These are phyloP conservation scores for Meliscaeva auricollis DNA, from an alignment of 2,888 invertebrate species.

Conservation along the genomic window DNA sequence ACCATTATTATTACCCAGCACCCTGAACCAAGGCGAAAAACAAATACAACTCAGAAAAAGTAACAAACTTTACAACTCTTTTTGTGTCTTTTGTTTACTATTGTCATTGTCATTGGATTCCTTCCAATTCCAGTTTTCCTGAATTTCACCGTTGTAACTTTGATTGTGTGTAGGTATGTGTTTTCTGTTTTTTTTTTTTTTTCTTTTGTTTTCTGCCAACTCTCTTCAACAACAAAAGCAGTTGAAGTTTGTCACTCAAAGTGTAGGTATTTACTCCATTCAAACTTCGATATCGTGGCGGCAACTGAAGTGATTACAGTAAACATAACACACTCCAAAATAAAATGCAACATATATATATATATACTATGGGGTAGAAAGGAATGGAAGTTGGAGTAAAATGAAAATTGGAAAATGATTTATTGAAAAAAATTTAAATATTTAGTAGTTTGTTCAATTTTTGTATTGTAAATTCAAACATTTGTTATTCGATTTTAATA, in stretches of 20 bases:
- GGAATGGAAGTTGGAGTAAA: not conserved
- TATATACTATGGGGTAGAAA: not conserved
- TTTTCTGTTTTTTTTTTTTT: conserved; percentile 11
- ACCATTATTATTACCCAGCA: conserved; percentile 19
- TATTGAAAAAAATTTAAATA: too few species aligned
- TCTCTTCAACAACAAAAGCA: conserved; percentile 12
- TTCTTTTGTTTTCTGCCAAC: not conserved
- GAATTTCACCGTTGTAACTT: conserved; percentile 45
- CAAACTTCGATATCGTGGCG: conserved; percentile 32
- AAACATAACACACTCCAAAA: not conserved
- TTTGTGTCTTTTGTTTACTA: conserved; percentile 32
- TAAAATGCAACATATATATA: not conserved
- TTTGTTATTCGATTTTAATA: too few species aligned
- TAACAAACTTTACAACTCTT: conserved; percentile 25
- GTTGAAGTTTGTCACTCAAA: conserved; percentile 43
- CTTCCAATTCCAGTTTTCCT: conserved; percentile 58
- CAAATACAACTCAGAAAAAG: not conserved
- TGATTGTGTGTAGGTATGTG: not conserved
- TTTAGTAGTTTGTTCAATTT: too few species aligned
- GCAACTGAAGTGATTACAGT: conserved; percentile 17
- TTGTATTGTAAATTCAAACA: too few species aligned
- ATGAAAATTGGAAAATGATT: not conserved
- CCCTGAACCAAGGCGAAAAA: conserved; percentile 5
- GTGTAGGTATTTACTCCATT: conserved; percentile 19
- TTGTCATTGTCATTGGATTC: conserved; percentile 45